phyloP scores from a whole-genome alignment of 2,113 vertebrate species.

The Solenodon paradoxus region DNA sequence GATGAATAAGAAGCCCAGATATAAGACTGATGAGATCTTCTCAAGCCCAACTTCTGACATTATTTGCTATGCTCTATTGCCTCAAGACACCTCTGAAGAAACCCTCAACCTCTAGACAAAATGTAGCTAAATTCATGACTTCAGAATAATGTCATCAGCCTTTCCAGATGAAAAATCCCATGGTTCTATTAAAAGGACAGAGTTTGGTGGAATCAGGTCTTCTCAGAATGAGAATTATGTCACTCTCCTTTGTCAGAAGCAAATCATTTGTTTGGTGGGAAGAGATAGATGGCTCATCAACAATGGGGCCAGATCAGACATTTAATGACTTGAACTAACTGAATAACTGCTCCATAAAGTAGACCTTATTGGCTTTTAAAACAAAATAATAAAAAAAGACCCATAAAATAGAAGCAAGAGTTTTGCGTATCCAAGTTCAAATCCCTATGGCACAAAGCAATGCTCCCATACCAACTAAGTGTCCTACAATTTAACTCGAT shows the following conservation, averaged over 20 bases:
- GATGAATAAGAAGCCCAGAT: background rate
- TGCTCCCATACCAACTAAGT: background rate
- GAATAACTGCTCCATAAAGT: background rate
- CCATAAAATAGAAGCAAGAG: background rate
- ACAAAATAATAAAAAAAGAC: background rate
- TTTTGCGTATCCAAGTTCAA: background rate
- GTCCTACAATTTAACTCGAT: too few species aligned
- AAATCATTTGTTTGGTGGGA: background rate
- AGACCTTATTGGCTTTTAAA: background rate
- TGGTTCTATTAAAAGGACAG: background rate
- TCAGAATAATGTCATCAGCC: background rate
- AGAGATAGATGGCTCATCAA: background rate
- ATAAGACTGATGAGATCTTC: background rate
- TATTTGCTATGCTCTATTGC: background rate
- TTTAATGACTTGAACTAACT: background rate
- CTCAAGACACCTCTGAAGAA: background rate
- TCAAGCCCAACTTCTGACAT: background rate
- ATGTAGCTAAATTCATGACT: background rate
- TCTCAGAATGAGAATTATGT: background rate
- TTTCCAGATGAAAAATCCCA: background rate
- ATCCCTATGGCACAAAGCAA: background rate
- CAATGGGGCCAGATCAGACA: background rate
- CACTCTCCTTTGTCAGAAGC: background rate
- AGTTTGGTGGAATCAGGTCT: background rate
- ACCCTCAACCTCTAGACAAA: background rate